Evolutionary conservation across 2,797 vertebrate species (phyloP), one percentile per base, ranked within the genome.

Genomic region (Anas bahamensis): DNA sequence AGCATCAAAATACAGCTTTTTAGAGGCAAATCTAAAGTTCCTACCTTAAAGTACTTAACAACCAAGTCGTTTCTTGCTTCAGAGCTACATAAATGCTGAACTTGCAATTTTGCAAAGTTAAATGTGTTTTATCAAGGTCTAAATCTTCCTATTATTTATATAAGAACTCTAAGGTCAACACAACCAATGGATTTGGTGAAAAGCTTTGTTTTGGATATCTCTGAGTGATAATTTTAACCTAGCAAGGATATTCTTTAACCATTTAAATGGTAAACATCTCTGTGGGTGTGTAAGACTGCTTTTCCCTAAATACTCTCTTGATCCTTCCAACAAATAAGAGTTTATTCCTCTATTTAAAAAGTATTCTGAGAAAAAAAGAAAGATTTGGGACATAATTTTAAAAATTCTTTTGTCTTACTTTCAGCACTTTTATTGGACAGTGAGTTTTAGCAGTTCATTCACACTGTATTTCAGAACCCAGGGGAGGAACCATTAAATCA

Each of bases 361-460:
- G 50, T 31, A 78, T 59, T 90, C 33, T 71, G 31, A 77, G n/a
- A 12, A 15, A 88, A 19, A 80, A 78, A 85, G 13, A 53, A 35
- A 83, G 4, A 64, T 28, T 64, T 68, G 53, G 37, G 81, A 77
- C 18, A 41, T 74, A 50, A 75, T 74, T 91, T 72, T 5, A 2
- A 68, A 90, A 94, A 66, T 76, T 18, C 19, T 33, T 90, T 95
- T 86, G 5, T 86, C 80, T 84, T 80, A 31, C 31, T 82, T 95
- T 85, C 72, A 82, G 46, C 12, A 56, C 39, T 95, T 84, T 42
- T 8, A 52, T 70, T 94, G 74, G 65, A 88, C 65, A 50, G 65
- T 83, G 90, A 74, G 14, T 86, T 97, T 95, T 92, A 95, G 68
- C 41, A 85, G 72, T 92, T 95, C 53, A 12, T 90, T 87, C 83